Evolutionary conservation across 2,113 vertebrate genomes (phyloP).

Genomic region (Cervus canadensis): DNA sequence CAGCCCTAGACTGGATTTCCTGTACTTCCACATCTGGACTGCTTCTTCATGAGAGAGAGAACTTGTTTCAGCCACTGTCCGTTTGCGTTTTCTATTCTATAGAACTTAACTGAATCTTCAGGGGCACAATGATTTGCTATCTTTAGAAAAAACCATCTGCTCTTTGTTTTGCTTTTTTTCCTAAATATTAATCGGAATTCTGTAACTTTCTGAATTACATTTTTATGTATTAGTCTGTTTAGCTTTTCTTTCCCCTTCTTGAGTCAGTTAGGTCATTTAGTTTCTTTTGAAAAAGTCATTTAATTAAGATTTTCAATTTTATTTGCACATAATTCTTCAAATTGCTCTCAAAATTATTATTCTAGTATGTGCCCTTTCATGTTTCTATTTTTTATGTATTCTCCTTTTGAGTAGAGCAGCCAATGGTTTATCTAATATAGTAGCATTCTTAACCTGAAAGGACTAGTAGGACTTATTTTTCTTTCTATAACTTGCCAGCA

Average conservation of each 20-base stretch:
- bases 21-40: background rate
- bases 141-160: background rate
- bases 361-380: background rate
- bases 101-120: background rate
- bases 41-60: background rate
- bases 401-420: background rate
- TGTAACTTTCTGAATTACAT: background rate
- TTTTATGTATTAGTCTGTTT: background rate
- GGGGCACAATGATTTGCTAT: background rate
- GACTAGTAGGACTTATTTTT: background rate
- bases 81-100: background rate
- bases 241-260: background rate
- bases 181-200: background rate
- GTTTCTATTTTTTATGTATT: background rate
- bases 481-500: background rate
- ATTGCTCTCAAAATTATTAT: background rate
- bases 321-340: background rate
- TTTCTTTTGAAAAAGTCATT: background rate
- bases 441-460: background rate
- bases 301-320: background rate
- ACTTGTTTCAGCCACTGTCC: background rate
- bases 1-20: background rate
- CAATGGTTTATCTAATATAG: background rate
- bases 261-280: background rate
- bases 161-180: background rate